Conservation (phyloP, 2,797 vertebrate species). For the Aulostomus chinensis region DNA sequence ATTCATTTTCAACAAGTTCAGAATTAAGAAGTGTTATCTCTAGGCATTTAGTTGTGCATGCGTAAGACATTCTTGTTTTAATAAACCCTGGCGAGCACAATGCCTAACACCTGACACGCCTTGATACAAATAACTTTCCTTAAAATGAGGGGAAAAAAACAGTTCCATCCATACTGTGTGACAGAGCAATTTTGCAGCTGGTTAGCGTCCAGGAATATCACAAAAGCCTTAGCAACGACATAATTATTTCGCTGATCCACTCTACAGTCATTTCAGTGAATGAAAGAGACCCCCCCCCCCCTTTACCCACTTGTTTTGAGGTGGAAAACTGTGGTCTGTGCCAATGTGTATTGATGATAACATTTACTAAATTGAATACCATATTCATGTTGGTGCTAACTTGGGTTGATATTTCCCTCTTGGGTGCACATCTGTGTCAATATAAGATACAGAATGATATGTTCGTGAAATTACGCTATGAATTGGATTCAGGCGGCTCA, state of each 20-base stretch:
- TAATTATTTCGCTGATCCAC: slow-evolving; percentile 11
- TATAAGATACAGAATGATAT: slow-evolving; percentile 22
- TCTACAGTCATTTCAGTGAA: slow-evolving; percentile 33
- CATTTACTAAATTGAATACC: slow-evolving; percentile 25
- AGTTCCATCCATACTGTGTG: background rate
- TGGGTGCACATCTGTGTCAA: slow-evolving; percentile 4
- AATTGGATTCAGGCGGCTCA: no score
- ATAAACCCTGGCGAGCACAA: slow-evolving; percentile 14
- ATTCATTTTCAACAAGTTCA: slow-evolving; percentile 8
- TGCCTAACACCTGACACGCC: slow-evolving; percentile 7
- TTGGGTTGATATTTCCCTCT: slow-evolving; percentile 28
- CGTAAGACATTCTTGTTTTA: slow-evolving; percentile 16
- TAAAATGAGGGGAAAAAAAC: slow-evolving; percentile 11
- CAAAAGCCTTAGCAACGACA: slow-evolving; percentile 10
- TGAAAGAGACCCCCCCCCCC: slow-evolving; percentile 28
- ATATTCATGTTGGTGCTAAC: no score
- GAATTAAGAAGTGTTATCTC: slow-evolving; percentile 4
- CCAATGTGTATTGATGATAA: slow-evolving; percentile 39
- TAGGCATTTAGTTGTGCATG: slow-evolving; percentile 1
- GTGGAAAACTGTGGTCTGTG: slow-evolving; percentile 22
- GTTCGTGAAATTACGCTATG: no score
- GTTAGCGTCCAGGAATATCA: slow-evolving; percentile 18
- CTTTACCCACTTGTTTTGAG: no score
- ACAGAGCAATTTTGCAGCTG: slow-evolving; percentile 37
- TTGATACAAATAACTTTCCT: slow-evolving; percentile 10